These are phyloP conservation scores for Hypocryptadius cinnamomeus DNA, from an alignment of 2,113 vertebrate genomes.

Conservation along the genomic window DNA sequence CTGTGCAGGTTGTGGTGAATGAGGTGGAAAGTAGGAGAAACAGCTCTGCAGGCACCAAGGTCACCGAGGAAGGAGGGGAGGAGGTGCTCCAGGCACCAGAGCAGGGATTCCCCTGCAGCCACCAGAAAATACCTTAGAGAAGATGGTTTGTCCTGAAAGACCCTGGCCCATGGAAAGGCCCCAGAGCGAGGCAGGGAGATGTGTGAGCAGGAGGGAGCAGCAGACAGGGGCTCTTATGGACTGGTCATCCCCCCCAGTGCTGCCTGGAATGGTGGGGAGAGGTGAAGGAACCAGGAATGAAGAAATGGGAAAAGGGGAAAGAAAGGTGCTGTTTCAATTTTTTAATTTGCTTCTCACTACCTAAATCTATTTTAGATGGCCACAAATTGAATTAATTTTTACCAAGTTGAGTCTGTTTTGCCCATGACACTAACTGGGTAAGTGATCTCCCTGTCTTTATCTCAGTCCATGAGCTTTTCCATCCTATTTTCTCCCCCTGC, in stretches of 20 bases:
- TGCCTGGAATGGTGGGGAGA: not conserved
- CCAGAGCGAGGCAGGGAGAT: not conserved
- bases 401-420: not conserved
- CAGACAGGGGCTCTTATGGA: not conserved
- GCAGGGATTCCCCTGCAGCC: not conserved
- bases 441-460: not conserved
- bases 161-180: fast-evolving
- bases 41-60: not conserved
- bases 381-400: not conserved
- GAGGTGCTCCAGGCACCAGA: not conserved
- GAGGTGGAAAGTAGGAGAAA: not conserved
- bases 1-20: not conserved
- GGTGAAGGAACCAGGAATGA: not conserved
- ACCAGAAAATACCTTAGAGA: not conserved
- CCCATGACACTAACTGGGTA: not conserved
- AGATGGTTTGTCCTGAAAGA: not conserved
- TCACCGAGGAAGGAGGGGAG: not conserved
- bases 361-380: not conserved
- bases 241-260: not conserved
- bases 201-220: not conserved
- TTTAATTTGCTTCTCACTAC: not conserved
- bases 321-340: not conserved
- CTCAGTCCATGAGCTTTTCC: not conserved
- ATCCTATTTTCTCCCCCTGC: not conserved
- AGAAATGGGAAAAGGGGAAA: not conserved